Evolutionary conservation across 2,113 vertebrate genomes (phyloP), one percentile per base, ranked within the genome.

Genomic region (Pyrgilauda ruficollis): DNA sequence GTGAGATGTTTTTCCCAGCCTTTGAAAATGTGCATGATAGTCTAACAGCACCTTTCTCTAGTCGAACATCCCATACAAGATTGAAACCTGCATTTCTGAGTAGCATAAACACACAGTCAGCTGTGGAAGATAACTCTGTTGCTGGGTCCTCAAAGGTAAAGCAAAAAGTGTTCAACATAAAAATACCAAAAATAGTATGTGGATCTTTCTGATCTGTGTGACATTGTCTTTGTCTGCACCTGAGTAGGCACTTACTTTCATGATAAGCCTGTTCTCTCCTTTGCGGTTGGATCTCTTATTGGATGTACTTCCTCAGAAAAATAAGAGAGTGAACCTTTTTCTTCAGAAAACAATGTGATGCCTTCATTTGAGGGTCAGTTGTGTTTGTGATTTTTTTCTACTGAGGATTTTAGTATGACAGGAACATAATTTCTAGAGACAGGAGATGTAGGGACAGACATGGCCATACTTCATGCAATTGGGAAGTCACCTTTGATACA

Each of bases 1-100:
- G 98, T 67, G 99, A 99, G 93, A 97, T 99, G 95, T 98, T 99
- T 97, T 99, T 98, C 63, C 98, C 98, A 33, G 98, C 98, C 92
- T 99, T 99, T 96, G 98, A 98, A 97, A 98, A 98, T 35, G 90
- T 97, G 80, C 96, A 96, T 61, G 98, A 98, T 56, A 98, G 98
- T 92, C 90, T 98, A 92, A 97, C 98, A 53, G 97, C 98, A 26
- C 97, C 97, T 19, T 94, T 98, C 92, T 98, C 98, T 94, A 98
- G 97, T 15, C 98, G 98, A 96, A 37, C 75, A 85, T 88, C 97
- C 94, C 93, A 97, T n/a, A 97, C 97, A 33, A 97, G 97, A 93
- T 96, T 98, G 88, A 99, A 99, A 97, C 98, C 98, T 52, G 94
- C 98, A 12, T 96, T 98, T 97, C 97, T 98, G 78, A 97, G 90